Base-by-base conservation (phyloP, 1,140 invertebrate species). In the Panulirus ornatus region DNA sequence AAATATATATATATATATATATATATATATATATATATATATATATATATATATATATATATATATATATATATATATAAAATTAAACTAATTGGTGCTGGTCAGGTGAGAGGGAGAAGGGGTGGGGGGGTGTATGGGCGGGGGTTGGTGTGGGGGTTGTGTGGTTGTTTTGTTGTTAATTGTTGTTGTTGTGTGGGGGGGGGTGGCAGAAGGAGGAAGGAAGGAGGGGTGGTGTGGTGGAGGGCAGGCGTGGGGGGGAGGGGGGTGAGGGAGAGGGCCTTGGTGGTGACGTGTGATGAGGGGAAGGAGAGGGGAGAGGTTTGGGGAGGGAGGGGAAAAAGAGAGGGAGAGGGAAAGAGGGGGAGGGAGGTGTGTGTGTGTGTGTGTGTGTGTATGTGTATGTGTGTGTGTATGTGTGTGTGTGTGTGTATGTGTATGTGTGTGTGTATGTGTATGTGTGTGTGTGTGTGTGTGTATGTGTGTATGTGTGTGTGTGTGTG, bases 341-440 rank as follows among this genome's bases (percentile, higher is more conserved):
- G 40, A 47, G 38, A 44, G 11, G 27, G 19, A 79, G 75, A 79
- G 44, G 40, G 76, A 51, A 40, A 51, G 44, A n/a, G 76, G 27
- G 2, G 47, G 16, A 51, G 9, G 22, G 36, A n/a, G 2, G 8
- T 36, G 30, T 0, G 38, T 73, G 38, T 36, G 34, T 36, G n/a
- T n/a, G n/a, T 79, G 16, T 81, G 78, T 30, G n/a, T 81, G 78
- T 54, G 47, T 51, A 6, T 54, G 22, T 27, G 34, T 51, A 22
- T 58, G 54, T 1, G 27, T n/a, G n/a, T n/a, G n/a, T n/a, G n/a
- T n/a, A n/a, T n/a, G n/a, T n/a, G n/a, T n/a, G n/a, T n/a, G n/a
- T n/a, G n/a, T n/a, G n/a, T n/a, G n/a, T n/a, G n/a, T n/a, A n/a
- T n/a, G n/a, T n/a, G n/a, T n/a, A n/a, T n/a, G n/a, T n/a, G n/a